Percentiles rank a stretch among this genome's conserved stretches.
Conservation (phyloP, 1,140 invertebrate species). For the Orchestia grillus region DNA sequence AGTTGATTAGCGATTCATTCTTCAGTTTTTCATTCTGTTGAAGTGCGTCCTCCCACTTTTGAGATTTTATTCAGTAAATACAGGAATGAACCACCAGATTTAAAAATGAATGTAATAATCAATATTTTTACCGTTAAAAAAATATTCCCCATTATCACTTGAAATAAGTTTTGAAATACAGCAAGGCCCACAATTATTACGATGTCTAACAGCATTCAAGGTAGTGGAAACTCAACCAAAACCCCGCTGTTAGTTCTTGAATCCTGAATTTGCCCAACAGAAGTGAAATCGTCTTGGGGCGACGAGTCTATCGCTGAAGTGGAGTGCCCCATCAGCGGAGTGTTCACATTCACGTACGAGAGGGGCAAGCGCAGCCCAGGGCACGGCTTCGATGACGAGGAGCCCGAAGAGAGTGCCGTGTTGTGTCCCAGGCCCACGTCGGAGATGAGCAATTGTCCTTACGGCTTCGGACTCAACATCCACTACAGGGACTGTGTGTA, state of each 20-base stretch:
- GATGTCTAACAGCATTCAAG: neutral
- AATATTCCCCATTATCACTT: too few species aligned
- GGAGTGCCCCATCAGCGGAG: constrained; percentile 55
- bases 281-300: constrained; percentile 52
- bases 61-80: neutral
- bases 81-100: neutral
- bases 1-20: too few species aligned
- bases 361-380: neutral
- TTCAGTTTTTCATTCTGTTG: too few species aligned
- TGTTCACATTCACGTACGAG: constrained; percentile 54
- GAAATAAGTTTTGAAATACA: neutral
- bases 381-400: constrained; percentile 18
- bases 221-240: neutral
- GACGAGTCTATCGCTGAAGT: constrained; percentile 41
- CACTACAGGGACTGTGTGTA: constrained; percentile 17
- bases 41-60: neutral
- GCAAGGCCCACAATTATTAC: neutral
- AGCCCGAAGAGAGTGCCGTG: neutral
- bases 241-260: neutral
- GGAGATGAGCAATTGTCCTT: constrained; percentile 56
- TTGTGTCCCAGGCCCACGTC: constrained; percentile 55
- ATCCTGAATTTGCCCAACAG: neutral
- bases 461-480: constrained; percentile 42
- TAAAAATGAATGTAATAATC: too few species aligned
- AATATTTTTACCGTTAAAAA: too few species aligned